Evolutionary conservation across 2,113 vertebrate genomes (phyloP).

Genomic region (Argyrosomus japonicus): DNA sequence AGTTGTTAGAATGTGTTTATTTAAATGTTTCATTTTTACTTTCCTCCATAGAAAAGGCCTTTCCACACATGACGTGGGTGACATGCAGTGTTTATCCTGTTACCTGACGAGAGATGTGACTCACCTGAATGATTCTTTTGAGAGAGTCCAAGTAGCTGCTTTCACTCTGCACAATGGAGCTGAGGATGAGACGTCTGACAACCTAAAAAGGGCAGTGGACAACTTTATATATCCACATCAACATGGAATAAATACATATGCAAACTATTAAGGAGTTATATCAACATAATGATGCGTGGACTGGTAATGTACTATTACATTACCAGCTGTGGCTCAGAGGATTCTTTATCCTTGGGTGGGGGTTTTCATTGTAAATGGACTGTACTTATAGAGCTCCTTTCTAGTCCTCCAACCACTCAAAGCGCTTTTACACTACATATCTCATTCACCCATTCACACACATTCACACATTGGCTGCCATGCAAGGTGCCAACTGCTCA

Average conservation of each 20-base stretch:
- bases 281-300: background rate
- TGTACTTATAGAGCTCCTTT: too few relatives aligned
- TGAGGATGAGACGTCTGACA: constrained; percentile 67
- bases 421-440: too few relatives aligned
- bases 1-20: background rate
- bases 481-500: too few relatives aligned
- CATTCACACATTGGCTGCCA: too few relatives aligned
- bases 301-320: too few relatives aligned
- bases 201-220: constrained; percentile 26
- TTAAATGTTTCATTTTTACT: background rate
- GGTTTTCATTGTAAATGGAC: too few relatives aligned
- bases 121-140: constrained; percentile 62
- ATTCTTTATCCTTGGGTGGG: too few relatives aligned
- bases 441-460: too few relatives aligned
- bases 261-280: background rate
- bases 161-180: constrained; percentile 68
- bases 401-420: too few relatives aligned
- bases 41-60: background rate
- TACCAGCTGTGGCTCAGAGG: too few relatives aligned
- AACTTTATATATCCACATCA: background rate
- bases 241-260: background rate
- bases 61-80: background rate
- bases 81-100: background rate
- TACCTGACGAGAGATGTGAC: background rate
- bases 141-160: constrained; percentile 66